A percentile compares a stretch with the other conserved stretches of the same genome.
These are phyloP conservation scores for Syrphus vitripennis DNA, from an alignment of 2,888 invertebrate species.

Conservation along the genomic window DNA sequence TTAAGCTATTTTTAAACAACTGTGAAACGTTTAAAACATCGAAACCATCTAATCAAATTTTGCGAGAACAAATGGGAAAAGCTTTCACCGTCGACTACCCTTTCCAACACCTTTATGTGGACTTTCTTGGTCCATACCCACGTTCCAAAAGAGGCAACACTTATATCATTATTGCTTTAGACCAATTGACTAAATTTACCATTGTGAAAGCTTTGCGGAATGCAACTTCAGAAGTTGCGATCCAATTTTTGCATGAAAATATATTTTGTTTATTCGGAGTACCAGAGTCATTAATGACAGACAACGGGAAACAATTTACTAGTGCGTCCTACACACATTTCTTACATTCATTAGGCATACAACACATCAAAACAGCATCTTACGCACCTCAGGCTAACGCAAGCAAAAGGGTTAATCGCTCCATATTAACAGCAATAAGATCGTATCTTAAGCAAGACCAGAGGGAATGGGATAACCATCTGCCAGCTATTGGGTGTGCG, in stretches of 20 bases:
- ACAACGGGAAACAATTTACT: constrained; percentile 28
- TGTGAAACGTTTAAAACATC: not conserved
- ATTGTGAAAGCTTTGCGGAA: not conserved
- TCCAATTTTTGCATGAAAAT: not conserved
- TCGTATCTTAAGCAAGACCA: not conserved
- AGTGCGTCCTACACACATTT: too few species aligned
- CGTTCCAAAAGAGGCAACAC: not conserved
- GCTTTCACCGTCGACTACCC: not conserved
- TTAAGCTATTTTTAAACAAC: not conserved
- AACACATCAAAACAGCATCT: not conserved
- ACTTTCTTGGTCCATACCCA: not conserved
- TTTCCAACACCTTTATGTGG: not conserved
- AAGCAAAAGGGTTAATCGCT: not conserved
- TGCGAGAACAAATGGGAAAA: not conserved
- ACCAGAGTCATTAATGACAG: constrained; percentile 4
- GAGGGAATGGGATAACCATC: not conserved
- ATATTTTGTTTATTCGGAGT: constrained; percentile 8
- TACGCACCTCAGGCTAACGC: constrained; percentile 4
- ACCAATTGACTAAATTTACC: constrained; percentile 10
- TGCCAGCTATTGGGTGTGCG: not conserved
- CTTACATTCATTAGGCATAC: not conserved
- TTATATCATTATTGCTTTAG: not conserved
- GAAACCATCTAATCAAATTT: not conserved
- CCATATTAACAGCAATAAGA: not conserved
- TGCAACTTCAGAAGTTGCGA: not conserved